A percentile compares a stretch with the other conserved stretches of the same genome.
phyloP scores from a whole-genome alignment of 2,797 vertebrate species.

The Crocodylus rhombifer region DNA sequence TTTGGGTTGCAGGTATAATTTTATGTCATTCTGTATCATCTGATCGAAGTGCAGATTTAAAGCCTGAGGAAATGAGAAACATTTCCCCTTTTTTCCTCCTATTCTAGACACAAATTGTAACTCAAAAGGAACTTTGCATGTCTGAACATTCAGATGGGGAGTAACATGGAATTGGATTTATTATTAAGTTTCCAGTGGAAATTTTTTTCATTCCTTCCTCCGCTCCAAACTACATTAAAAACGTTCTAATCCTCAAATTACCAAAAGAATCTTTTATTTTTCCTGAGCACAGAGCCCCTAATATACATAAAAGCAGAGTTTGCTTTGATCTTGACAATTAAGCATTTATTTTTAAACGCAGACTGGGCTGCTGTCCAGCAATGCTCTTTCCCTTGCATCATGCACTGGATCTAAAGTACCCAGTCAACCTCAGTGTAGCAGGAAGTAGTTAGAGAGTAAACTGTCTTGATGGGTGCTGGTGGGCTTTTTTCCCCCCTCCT shows the following conservation, averaged over 20 bases:
- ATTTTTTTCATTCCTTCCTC: background rate
- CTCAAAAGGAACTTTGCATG: conserved; percentile 16
- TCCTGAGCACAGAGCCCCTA: conserved; percentile 73
- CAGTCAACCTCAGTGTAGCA: conserved; percentile 59
- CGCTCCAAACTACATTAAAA: background rate
- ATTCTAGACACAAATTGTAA: conserved; percentile 57
- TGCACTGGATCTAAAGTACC: conserved; percentile 70
- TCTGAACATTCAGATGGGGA: conserved; percentile 23
- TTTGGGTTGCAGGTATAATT: conserved; percentile 60
- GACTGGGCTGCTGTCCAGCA: conserved; percentile 81
- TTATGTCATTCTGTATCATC: conserved; percentile 60
- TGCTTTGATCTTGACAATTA: conserved; percentile 84
- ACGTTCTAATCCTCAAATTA: conserved; percentile 55
- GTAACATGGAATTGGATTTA: conserved; percentile 40
- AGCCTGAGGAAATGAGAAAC: conserved; percentile 29
- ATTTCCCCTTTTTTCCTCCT: conserved; percentile 43
- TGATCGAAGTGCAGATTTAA: conserved; percentile 54
- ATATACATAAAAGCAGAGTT: conserved; percentile 79
- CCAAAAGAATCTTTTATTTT: conserved; percentile 69
- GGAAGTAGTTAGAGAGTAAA: conserved; percentile 69
- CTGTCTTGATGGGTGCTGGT: conserved; percentile 66
- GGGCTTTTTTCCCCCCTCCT: conserved; percentile 42
- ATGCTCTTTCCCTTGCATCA: conserved; percentile 76
- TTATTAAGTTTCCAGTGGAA: conserved; percentile 51
- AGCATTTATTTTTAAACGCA: conserved; percentile 85